Evolutionary conservation across 2,113 vertebrate species (phyloP).

Genomic region (Irena cyanogastra): DNA sequence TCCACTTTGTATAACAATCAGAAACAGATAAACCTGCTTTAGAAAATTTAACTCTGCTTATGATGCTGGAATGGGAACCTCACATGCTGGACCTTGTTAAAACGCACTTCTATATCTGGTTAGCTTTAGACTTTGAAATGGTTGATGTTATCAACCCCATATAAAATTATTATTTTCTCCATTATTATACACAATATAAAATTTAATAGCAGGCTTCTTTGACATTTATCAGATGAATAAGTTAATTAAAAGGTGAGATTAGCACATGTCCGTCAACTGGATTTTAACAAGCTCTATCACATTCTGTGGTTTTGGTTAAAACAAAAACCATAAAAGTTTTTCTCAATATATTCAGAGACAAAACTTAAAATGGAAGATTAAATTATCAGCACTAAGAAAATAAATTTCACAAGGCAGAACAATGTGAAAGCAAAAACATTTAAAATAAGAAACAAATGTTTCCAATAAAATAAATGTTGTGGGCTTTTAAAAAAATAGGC

Average conservation of each 20-base stretch:
- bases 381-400: not conserved
- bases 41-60: not conserved
- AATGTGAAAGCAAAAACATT: constrained; percentile 6
- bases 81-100: not conserved
- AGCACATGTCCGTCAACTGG: not conserved
- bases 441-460: constrained; percentile 50
- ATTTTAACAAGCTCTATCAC: not conserved
- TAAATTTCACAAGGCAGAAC: not conserved
- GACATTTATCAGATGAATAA: not conserved
- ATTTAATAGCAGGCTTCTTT: not conserved
- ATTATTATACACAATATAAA: not conserved
- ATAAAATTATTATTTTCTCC: not conserved
- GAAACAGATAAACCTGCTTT: not conserved
- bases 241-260: not conserved
- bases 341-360: not conserved
- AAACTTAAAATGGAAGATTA: not conserved
- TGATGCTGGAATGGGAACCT: not conserved
- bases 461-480: constrained; percentile 28
- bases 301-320: not conserved
- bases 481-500: not conserved
- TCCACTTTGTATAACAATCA: not conserved
- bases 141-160: not conserved
- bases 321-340: not conserved
- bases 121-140: not conserved
- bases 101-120: not conserved